phyloP scores from a whole-genome alignment of 2,888 invertebrate genomes.

The Dastarcus helophoroides region DNA sequence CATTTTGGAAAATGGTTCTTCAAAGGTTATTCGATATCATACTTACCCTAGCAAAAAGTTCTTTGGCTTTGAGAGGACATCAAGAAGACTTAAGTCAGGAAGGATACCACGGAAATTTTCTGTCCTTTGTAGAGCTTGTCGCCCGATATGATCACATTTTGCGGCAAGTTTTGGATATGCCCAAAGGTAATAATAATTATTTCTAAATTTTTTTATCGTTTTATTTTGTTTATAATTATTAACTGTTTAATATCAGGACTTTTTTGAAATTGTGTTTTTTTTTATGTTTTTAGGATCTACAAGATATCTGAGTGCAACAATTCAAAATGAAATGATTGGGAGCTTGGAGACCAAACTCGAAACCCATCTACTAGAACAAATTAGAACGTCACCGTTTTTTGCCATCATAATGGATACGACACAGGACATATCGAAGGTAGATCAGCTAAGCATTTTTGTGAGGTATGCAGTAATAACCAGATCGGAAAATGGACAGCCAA shows the following conservation, averaged over 20 bases:
- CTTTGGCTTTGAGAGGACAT: conserved; percentile 16
- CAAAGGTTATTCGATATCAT: conserved; percentile 14
- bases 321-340: too few relatives aligned
- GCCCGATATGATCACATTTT: conserved; percentile 15
- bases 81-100: conserved; percentile 13
- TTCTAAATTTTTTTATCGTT: too few relatives aligned
- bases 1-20: conserved; percentile 13
- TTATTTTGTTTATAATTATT: too few relatives aligned
- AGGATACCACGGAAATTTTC: conserved; percentile 16
- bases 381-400: too few relatives aligned
- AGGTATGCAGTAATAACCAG: conserved; percentile 16
- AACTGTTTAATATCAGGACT: too few relatives aligned
- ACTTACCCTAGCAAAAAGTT: conserved; percentile 12
- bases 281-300: too few relatives aligned
- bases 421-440: conserved; percentile 20
- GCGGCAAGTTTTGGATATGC: conserved; percentile 16
- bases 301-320: too few relatives aligned
- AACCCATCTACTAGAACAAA: too few relatives aligned
- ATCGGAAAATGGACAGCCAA: conserved; percentile 12
- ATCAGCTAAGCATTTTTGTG: conserved; percentile 24
- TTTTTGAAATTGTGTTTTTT: too few relatives aligned
- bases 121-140: conserved; percentile 15
- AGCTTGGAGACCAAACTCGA: too few relatives aligned
- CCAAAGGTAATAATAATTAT: conserved; percentile 13
- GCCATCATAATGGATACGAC: conserved; percentile 4